phyloP scores from a whole-genome alignment of 2,797 vertebrate species.

The Crossoptilon crossoptilon region DNA sequence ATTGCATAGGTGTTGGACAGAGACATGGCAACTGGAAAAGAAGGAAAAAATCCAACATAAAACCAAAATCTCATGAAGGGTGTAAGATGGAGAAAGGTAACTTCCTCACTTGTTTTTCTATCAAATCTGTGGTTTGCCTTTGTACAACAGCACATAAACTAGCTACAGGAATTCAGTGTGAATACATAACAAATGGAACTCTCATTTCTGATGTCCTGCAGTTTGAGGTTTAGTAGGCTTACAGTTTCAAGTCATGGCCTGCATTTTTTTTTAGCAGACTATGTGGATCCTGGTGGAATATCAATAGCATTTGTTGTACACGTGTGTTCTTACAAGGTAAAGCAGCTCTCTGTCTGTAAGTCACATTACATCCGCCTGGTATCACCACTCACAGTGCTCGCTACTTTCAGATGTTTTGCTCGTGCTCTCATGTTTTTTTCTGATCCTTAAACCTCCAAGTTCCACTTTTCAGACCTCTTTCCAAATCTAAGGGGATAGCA shows the following conservation, averaged over 20 bases:
- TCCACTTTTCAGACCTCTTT: not conserved
- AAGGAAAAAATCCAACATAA: not conserved
- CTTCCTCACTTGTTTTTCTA: not conserved
- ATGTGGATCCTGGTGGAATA: not conserved
- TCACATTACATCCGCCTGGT: not conserved
- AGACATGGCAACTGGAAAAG: not conserved
- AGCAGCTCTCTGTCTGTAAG: not conserved
- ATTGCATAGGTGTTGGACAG: not conserved
- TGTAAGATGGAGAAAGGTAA: not conserved
- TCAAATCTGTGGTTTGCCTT: not conserved
- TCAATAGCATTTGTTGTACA: not conserved
- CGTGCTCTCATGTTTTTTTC: not conserved
- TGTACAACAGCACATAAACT: not conserved
- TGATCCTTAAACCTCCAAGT: constrained; percentile 4
- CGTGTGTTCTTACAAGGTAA: not conserved
- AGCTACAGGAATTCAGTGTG: not conserved
- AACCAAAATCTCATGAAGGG: not conserved
- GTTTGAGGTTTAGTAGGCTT: not conserved
- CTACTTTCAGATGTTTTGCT: not conserved
- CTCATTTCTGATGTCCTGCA: not conserved
- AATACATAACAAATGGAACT: rapidly evolving
- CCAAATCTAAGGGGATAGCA: not conserved
- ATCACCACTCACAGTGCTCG: not conserved
- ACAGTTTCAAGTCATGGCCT: not conserved
- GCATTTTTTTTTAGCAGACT: not conserved